Evolutionary conservation across 2,797 vertebrate species (phyloP).

Genomic region (Danionella dracula): DNA sequence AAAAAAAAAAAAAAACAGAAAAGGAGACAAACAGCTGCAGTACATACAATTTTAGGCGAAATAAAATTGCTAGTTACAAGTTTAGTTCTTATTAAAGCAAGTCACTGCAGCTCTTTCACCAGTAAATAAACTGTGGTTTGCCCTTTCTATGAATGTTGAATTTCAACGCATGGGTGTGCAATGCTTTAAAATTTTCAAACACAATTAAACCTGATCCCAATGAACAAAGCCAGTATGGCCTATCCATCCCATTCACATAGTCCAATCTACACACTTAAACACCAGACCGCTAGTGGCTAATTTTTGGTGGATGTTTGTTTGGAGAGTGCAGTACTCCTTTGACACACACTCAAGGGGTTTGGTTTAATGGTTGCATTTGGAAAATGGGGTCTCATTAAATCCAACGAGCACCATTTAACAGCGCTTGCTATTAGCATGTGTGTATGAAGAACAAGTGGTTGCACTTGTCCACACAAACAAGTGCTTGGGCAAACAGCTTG

Average conservation of each 20-base stretch:
- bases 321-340: conserved; percentile 52
- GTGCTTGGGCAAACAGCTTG: conserved; percentile 65
- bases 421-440: conserved; percentile 57
- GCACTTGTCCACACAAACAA: conserved; percentile 65
- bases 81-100: too few relatives aligned
- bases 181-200: conserved; percentile 55
- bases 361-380: conserved; percentile 65
- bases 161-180: conserved; percentile 47
- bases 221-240: conserved; percentile 26
- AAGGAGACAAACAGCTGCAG: too few relatives aligned
- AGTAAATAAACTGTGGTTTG: conserved; percentile 8
- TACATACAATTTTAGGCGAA: too few relatives aligned
- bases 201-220: conserved; percentile 54
- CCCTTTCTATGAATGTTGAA: conserved; percentile 48
- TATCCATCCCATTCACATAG: conserved; percentile 39
- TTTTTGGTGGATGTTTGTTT: conserved; percentile 60
- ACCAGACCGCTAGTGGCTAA: conserved; percentile 25
- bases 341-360: conserved; percentile 58
- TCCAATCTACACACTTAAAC: background rate
- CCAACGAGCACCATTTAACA: conserved; percentile 71
- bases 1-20: too few relatives aligned
- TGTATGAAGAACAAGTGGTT: conserved; percentile 23
- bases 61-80: too few relatives aligned
- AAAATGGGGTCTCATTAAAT: conserved; percentile 71
- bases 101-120: conserved; percentile 5